Percentiles rank a stretch among this genome's conserved stretches.
Conservation (phyloP, 2,113 vertebrate genomes). For the Gulo gulo region DNA sequence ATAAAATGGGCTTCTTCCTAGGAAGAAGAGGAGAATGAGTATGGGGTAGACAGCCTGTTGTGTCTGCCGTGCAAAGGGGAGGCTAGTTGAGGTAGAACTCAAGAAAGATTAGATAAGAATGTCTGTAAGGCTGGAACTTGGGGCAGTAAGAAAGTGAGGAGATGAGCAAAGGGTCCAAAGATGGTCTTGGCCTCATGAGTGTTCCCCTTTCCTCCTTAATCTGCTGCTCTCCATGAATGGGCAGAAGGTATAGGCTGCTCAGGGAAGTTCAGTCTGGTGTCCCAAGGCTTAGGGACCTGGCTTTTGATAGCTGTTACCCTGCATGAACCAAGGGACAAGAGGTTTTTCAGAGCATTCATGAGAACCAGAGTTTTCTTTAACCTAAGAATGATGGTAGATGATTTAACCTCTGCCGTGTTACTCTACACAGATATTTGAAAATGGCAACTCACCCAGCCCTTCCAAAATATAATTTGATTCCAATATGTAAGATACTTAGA, state of each 20-base stretch:
- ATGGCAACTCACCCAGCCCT: neutral
- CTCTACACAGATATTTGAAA: neutral
- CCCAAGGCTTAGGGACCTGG: neutral
- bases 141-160: neutral
- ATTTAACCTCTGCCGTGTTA: neutral
- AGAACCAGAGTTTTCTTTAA: neutral
- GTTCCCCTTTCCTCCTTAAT: neutral
- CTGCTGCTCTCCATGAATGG: neutral
- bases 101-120: neutral
- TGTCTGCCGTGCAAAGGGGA: conserved; percentile 17
- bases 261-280: neutral
- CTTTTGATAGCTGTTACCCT: neutral
- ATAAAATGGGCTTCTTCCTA: neutral
- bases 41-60: neutral
- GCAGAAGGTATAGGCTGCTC: neutral
- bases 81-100: neutral
- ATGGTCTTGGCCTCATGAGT: neutral
- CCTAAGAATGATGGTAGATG: neutral
- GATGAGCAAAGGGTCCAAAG: neutral
- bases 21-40: neutral
- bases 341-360: neutral
- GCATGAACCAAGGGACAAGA: neutral
- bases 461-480: conserved; percentile 24
- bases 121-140: neutral
- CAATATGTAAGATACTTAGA: neutral